Percentiles rank a stretch among this genome's conserved stretches.
phyloP scores from a whole-genome alignment of 2,888 invertebrate genomes.

The Nowickia ferox region DNA sequence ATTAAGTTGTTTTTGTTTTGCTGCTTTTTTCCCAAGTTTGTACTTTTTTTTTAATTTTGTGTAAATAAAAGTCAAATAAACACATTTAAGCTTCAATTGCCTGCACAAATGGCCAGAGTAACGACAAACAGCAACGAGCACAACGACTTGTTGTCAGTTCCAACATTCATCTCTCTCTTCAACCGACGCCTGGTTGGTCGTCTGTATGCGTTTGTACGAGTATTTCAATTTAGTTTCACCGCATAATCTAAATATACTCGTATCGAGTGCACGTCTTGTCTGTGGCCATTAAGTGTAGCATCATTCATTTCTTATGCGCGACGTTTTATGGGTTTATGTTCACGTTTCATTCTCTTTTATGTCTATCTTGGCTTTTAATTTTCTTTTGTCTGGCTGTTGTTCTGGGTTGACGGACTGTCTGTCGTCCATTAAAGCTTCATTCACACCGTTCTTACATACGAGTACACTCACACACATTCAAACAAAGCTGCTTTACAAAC shows the following conservation, averaged over 20 bases:
- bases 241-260: slow-evolving; percentile 4
- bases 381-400: neutral
- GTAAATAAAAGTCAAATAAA: slow-evolving; percentile 67
- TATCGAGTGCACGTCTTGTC: slow-evolving; percentile 12
- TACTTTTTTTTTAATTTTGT: slow-evolving; percentile 37
- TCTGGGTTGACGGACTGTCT: neutral
- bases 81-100: slow-evolving; percentile 59
- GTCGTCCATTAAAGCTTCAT: slow-evolving; percentile 26
- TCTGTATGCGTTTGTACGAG: too few relatives aligned
- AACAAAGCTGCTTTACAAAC: neutral
- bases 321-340: neutral
- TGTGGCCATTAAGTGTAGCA: slow-evolving; percentile 37
- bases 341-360: slow-evolving; percentile 18
- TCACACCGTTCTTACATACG: neutral
- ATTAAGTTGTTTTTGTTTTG: slow-evolving; percentile 33
- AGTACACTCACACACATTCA: too few relatives aligned
- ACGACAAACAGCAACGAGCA: slow-evolving; percentile 4
- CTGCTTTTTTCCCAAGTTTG: neutral
- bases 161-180: neutral
- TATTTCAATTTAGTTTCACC: neutral
- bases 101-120: slow-evolving; percentile 45
- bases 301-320: slow-evolving; percentile 28
- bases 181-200: too few relatives aligned
- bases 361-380: slow-evolving; percentile 24
- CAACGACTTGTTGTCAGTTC: neutral